These are phyloP conservation scores for Thelaira solivaga DNA, from an alignment of 2,888 invertebrate species.

Conservation along the genomic window DNA sequence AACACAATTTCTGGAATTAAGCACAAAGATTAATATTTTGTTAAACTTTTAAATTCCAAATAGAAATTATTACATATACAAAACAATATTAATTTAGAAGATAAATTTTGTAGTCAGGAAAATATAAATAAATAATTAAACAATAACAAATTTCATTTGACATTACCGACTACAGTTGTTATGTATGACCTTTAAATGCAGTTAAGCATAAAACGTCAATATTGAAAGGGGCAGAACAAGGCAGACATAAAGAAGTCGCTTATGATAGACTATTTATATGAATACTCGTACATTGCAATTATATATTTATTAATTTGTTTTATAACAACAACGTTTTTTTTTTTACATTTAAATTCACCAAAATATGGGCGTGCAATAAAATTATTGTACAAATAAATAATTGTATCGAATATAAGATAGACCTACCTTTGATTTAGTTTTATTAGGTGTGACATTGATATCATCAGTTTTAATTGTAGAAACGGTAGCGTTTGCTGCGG, in stretches of 20 bases:
- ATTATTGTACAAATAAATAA: neutral
- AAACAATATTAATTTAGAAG: too few relatives aligned
- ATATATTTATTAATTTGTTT: neutral
- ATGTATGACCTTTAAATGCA: constrained; percentile 46
- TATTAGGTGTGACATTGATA: constrained; percentile 41
- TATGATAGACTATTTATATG: too few relatives aligned
- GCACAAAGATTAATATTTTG: too few relatives aligned
- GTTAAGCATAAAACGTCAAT: constrained; percentile 43
- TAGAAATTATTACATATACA: too few relatives aligned
- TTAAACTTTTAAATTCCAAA: too few relatives aligned
- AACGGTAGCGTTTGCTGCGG: constrained; percentile 24
- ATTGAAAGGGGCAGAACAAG: constrained; percentile 35
- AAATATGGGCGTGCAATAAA: constrained; percentile 11
- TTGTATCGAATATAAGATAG: constrained; percentile 19
- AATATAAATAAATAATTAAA: constrained; percentile 12
- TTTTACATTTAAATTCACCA: constrained; percentile 4
- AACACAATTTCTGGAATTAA: too few relatives aligned
- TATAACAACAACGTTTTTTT: neutral
- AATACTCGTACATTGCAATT: neutral
- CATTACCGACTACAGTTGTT: constrained; percentile 39
- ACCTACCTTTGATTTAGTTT: constrained; percentile 63
- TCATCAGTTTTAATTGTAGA: constrained; percentile 44
- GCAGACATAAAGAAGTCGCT: constrained; percentile 12
- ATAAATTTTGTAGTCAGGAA: neutral
- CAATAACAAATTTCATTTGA: constrained; percentile 12